phyloP scores from a whole-genome alignment of 2,113 vertebrate genomes.

The Leptobrachium ailaonicum region DNA sequence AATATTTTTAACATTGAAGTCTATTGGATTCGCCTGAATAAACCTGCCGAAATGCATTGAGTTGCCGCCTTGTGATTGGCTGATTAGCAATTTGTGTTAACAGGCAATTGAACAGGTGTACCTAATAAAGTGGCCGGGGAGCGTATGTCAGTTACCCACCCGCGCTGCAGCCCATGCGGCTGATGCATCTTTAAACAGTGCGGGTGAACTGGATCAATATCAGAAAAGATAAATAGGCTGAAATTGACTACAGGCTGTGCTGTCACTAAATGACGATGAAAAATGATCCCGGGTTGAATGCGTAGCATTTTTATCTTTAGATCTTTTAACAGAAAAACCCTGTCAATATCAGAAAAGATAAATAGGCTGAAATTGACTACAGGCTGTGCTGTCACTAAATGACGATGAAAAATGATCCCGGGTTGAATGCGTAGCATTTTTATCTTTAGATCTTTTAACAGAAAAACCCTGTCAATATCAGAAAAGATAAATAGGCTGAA shows the following conservation, averaged over 20 bases:
- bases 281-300: constrained; percentile 68
- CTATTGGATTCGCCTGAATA: too few species aligned
- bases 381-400: constrained; percentile 67
- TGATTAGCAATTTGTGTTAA: too few species aligned
- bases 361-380: constrained; percentile 69
- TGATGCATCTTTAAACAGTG: constrained; percentile 53
- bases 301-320: constrained; percentile 68
- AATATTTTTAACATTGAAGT: too few species aligned
- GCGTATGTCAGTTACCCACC: not conserved
- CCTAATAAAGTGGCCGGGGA: too few species aligned
- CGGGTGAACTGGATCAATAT: constrained; percentile 62
- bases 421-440: constrained; percentile 66
- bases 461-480: constrained; percentile 66
- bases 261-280: constrained; percentile 72
- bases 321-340: constrained; percentile 71
- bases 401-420: constrained; percentile 69
- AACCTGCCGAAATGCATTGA: too few species aligned
- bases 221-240: constrained; percentile 70
- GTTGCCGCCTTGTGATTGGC: too few species aligned
- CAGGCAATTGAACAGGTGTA: too few species aligned
- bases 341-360: too few species aligned
- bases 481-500: constrained; percentile 71
- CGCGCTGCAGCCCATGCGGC: constrained; percentile 9
- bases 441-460: constrained; percentile 72
- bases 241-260: constrained; percentile 64